Evolutionary conservation across 2,797 vertebrate species (phyloP).

Genomic region (Octomys mimax): DNA sequence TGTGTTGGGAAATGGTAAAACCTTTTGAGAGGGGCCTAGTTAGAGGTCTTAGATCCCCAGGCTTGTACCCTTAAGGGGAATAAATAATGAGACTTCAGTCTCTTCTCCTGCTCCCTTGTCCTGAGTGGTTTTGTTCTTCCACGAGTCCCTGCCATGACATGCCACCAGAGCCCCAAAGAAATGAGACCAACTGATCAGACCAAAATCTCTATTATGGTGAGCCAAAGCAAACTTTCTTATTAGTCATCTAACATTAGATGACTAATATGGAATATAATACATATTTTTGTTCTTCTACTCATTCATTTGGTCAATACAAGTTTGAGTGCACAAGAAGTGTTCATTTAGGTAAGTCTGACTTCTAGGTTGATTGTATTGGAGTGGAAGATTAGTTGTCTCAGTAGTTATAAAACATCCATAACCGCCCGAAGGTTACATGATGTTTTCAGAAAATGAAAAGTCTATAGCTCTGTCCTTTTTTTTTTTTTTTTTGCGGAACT

Average conservation of each 20-base stretch:
- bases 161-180: not conserved
- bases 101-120: not conserved
- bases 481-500: too few relatives aligned
- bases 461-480: not conserved
- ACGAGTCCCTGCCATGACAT: not conserved
- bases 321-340: not conserved
- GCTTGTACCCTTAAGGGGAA: not conserved
- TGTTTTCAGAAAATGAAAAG: not conserved
- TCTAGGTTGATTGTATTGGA: not conserved
- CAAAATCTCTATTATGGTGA: not conserved
- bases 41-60: not conserved
- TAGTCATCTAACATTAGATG: not conserved
- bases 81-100: not conserved
- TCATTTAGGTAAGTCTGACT: conserved; percentile 32
- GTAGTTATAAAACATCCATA: not conserved
- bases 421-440: not conserved
- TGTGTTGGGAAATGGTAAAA: not conserved
- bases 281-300: not conserved
- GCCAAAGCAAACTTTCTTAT: not conserved
- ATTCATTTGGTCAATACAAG: conserved; percentile 15
- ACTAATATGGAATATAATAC: not conserved
- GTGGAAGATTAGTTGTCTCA: not conserved
- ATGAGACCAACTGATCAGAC: not conserved
- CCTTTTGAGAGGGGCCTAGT: not conserved
- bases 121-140: not conserved